Percentiles rank a stretch among this genome's conserved stretches.
Conservation (phyloP, 2,888 invertebrate species). For the Odontothrips loti region DNA sequence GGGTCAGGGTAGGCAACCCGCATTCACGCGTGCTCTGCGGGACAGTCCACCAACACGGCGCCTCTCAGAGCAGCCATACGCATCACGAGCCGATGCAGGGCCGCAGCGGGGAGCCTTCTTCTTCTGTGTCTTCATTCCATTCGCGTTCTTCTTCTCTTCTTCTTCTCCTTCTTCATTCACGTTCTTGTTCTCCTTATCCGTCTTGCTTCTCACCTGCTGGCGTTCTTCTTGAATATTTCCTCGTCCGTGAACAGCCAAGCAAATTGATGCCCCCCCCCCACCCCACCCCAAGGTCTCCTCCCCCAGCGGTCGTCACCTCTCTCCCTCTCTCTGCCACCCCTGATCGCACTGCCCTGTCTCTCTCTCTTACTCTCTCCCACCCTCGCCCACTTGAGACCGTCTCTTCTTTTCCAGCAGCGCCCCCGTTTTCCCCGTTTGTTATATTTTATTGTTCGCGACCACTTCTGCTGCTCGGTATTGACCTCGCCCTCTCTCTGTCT, state of each 20-base stretch:
- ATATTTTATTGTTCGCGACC: constrained; percentile 26
- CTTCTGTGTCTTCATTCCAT: no score
- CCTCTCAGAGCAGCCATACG: no score
- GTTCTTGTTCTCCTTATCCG: no score
- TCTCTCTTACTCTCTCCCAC: neutral
- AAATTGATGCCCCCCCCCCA: constrained; percentile 12
- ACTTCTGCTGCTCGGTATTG: constrained; percentile 24
- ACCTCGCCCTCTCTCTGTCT: constrained; percentile 1
- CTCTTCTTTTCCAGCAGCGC: constrained; percentile 12
- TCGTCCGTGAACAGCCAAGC: constrained; percentile 13
- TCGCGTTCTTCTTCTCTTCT: no score
- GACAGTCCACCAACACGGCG: no score
- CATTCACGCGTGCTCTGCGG: no score
- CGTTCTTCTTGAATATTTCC: constrained; percentile 16
- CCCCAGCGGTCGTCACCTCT: neutral
- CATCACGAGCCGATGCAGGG: no score
- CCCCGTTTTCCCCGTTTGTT: constrained; percentile 22
- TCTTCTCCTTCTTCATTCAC: no score
- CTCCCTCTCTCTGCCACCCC: neutral
- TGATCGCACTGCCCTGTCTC: neutral
- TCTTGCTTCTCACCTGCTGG: neutral
- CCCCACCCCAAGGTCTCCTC: neutral
- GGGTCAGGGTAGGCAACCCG: no score
- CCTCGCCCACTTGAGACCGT: constrained; percentile 3
- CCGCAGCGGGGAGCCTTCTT: no score